Base-by-base conservation (phyloP, 2,888 invertebrate genomes). In the Synergus japonicus region DNA sequence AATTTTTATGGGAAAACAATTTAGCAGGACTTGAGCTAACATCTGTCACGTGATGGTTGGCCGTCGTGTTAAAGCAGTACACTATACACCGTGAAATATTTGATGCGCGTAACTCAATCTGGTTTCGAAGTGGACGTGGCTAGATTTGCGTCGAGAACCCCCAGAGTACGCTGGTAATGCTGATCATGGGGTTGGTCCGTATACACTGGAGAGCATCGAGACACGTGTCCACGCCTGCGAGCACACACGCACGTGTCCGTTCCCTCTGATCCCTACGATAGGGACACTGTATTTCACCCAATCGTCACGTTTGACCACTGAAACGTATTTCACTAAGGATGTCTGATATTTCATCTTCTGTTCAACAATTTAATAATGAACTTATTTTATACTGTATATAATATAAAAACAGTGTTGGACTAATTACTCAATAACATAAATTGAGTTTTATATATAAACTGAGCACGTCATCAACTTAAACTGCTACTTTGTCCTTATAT, bases 101-200 rank as follows among this genome's bases (percentile, higher is more conserved):
- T 78, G 79, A 79, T 77, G 78, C 81, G 41, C 83, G 83, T 83
- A 83, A 82, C 82, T 83, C 81, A 82, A 83, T 83, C 82, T 83
- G 83, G 81, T 81, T 83, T 79, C 76, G 78, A 73, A 79, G 83
- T 82, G 82, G 82, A 81, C 82, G 78, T 80, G 81, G 78, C 81
- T 81, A 76, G 83, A 80, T 83, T 82, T 78, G 76, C 78, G 79
- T 58, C 64, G 54, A 63, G 76, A 76, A 78, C 65, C 76, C 79
- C 78, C 79, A 76, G 76, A 78, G 76, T 78, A 78, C 78, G 78
- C 18, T 46, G 79, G 78, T 79, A 81, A 83, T 79, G 81, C 77
- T 81, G 73, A 81, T 79, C 78, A 81, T 82, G 78, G 81, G 79
- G 76, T 82, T 82, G 81, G 22, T 65, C 9, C 29, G 77, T 46